Evolutionary conservation across 37 sponge, comb jelly and placozoan species (phyloP).

Genomic region (Diacarnus erythraeanus): DNA sequence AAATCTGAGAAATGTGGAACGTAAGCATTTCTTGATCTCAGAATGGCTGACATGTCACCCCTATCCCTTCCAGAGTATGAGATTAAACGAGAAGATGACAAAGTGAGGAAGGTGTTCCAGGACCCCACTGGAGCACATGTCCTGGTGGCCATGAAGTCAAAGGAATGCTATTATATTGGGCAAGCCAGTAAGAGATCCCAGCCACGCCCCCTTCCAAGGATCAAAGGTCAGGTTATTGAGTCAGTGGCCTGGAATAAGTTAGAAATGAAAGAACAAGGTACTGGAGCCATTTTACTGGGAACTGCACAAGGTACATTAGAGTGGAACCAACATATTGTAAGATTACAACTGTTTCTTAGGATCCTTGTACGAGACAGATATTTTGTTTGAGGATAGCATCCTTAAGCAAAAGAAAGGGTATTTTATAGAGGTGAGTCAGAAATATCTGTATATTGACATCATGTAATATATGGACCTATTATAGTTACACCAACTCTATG

Average conservation of each 20-base stretch:
- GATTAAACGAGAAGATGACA: constrained; percentile 70
- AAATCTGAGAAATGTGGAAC: constrained; percentile 9
- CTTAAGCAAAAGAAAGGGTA: constrained; percentile 22
- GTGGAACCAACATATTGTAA: too few species aligned
- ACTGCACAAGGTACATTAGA: constrained; percentile 65
- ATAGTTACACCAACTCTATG: constrained; percentile 45
- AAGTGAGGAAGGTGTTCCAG: constrained; percentile 84
- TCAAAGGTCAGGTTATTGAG: constrained; percentile 71
- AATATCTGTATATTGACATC: background rate
- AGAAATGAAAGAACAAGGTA: constrained; percentile 68
- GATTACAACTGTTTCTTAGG: constrained; percentile 35
- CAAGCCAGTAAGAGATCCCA: constrained; percentile 37
- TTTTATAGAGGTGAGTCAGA: constrained; percentile 22
- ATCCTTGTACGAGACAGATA: constrained; percentile 32
- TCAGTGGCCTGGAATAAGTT: constrained; percentile 86
- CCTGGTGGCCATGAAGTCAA: constrained; percentile 69
- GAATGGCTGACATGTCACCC: background rate
- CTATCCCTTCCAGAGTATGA: constrained; percentile 13
- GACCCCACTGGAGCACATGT: constrained; percentile 89
- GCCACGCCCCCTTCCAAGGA: constrained; percentile 38
- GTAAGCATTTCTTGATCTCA: constrained; percentile 29
- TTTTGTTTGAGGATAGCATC: constrained; percentile 33
- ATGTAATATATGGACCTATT: background rate
- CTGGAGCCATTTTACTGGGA: constrained; percentile 90
- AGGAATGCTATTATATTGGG: constrained; percentile 74